Evolutionary conservation across 2,888 invertebrate genomes (phyloP).

Genomic region (Poecilobothrus nobilitatus): DNA sequence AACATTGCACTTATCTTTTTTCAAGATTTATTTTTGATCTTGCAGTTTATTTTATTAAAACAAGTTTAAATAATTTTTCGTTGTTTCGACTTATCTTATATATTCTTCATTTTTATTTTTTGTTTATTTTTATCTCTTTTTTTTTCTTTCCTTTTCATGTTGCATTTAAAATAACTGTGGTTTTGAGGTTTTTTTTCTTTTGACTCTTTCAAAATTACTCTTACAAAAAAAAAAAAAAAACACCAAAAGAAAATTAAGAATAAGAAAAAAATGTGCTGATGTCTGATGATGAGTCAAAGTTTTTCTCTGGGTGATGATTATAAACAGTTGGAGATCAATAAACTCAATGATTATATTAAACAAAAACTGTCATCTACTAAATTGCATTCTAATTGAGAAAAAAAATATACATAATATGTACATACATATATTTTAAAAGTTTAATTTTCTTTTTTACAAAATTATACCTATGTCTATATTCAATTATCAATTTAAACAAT

Average conservation of each 20-base stretch:
- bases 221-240: not conserved
- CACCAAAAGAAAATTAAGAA: not conserved
- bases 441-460: not conserved
- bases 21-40: not conserved
- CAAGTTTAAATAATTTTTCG: not conserved
- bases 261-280: not conserved
- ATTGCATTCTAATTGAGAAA: not conserved
- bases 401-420: not conserved
- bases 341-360: not conserved
- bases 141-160: not conserved
- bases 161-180: not conserved
- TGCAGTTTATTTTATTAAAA: not conserved
- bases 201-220: not conserved
- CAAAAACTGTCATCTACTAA: not conserved
- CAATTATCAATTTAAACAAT: not conserved
- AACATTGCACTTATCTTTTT: constrained; percentile 2
- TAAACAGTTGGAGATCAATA: not conserved
- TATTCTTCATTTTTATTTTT: not conserved
- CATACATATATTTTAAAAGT: not conserved
- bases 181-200: not conserved
- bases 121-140: not conserved
- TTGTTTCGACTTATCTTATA: too few species aligned
- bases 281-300: not conserved
- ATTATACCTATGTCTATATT: too few species aligned
- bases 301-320: not conserved